Evolutionary conservation across 2,797 vertebrate genomes (phyloP), one percentile per base, ranked within the genome.

Genomic region (Semotilus atromaculatus): DNA sequence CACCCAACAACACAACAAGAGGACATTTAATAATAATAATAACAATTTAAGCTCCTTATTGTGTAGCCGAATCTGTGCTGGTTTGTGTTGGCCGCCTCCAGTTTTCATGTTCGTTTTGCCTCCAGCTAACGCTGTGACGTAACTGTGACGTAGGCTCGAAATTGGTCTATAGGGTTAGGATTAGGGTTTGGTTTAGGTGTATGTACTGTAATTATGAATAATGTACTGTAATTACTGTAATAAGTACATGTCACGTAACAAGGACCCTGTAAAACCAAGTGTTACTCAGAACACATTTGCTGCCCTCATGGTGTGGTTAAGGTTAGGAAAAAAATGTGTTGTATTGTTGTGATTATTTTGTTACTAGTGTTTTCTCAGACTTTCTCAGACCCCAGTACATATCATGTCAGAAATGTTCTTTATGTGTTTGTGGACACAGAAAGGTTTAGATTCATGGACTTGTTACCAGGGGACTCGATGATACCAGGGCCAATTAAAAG

Each of bases 401-500:
- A 76, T 48, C 36, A 16, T 31, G 72, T 43, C 45, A 53, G 29
- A 45, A 74, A 36, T 53, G 8, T 34, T 70, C 18, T 80, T 13
- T 26, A 0, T 80, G 45, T 45, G 36, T 60, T 66, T 73, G 29
- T 79, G 73, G 78, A 78, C 13, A 55, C 18, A 9, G 7, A 13
- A 53, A 55, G 26, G 34, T 64, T 72, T 85, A 40, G 4, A 62
- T 84, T 81, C n/a, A 82, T 23, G 16, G 16, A 80, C 77, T 66
- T 80, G 40, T 80, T 81, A 73, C 29, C 70, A 58, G 75, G 29
- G 53, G 64, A 85, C n/a, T 79, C 70, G 31, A 67, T 26, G 36
- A 83, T 58, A 29, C n/a, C 45, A 83, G n/a, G 13, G 26, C 67
- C 81, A 86, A 79, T 87, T 81, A 84, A 48, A 77, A 70, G 23